A percentile compares a stretch with the other conserved stretches of the same genome.
Evolutionary conservation across 2,113 vertebrate species (phyloP).

Genomic region (Vireo altiloquus): DNA sequence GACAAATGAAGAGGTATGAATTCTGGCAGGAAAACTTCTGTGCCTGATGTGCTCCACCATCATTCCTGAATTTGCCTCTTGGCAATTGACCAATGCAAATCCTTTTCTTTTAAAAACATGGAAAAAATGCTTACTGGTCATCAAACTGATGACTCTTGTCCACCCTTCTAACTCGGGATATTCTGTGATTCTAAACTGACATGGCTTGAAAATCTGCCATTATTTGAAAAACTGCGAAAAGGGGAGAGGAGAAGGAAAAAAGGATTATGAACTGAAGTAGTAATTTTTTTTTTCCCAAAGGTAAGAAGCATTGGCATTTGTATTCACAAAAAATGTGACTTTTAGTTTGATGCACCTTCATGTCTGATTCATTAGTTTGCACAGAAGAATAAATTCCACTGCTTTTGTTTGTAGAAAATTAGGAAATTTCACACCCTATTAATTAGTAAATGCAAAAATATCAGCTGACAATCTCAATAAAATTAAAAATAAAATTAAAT

Average conservation of each 20-base stretch:
- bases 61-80: not conserved
- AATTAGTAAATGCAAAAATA: not conserved
- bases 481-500: too few species aligned
- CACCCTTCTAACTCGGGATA: not conserved
- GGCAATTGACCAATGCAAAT: not conserved
- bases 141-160: not conserved
- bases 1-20: not conserved
- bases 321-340: conserved; percentile 7
- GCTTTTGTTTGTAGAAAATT: not conserved
- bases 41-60: not conserved
- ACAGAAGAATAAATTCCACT: not conserved
- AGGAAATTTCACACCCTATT: not conserved
- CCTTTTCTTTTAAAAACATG: not conserved
- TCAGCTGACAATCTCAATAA: not conserved
- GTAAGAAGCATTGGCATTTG: not conserved
- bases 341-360: conserved; percentile 27
- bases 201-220: not conserved
- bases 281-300: not conserved
- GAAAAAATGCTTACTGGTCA: not conserved
- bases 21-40: not conserved
- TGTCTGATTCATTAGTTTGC: not conserved
- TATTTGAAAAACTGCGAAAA: not conserved
- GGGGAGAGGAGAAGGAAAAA: not conserved
- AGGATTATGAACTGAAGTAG: not conserved
- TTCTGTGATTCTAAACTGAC: not conserved